These are phyloP conservation scores for Carassius carassius DNA, from an alignment of 2,113 vertebrate genomes.

Conservation along the genomic window DNA sequence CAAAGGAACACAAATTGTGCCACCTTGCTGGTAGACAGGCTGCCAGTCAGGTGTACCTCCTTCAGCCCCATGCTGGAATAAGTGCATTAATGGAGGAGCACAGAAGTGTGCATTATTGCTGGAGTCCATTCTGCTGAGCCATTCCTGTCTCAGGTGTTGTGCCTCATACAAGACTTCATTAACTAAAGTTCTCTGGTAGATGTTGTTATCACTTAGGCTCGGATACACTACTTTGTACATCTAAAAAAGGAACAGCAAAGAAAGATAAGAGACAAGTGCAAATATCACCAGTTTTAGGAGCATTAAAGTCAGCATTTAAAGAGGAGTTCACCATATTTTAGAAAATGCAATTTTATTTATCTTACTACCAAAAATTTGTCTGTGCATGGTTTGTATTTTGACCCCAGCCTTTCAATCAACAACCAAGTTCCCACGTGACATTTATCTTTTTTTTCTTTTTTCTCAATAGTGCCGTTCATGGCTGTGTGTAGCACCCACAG, in stretches of 20 bases:
- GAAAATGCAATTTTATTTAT: not conserved
- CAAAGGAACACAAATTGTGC: conserved; percentile 80
- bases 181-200: conserved; percentile 76
- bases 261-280: not conserved
- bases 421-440: not conserved
- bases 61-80: not conserved
- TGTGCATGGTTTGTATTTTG: not conserved
- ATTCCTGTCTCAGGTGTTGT: conserved; percentile 70
- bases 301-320: not conserved
- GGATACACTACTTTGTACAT: conserved; percentile 85
- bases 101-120: not conserved
- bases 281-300: not conserved
- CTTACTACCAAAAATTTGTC: not conserved
- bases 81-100: not conserved
- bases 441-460: no score
- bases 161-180: conserved; percentile 78
- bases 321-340: not conserved
- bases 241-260: conserved; percentile 62
- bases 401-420: not conserved
- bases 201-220: conserved; percentile 86
- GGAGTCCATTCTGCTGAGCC: conserved; percentile 52
- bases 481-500: not conserved
- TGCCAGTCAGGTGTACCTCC: conserved; percentile 54
- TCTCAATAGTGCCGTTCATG: not conserved
- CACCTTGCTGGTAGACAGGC: conserved; percentile 61